Conservation (phyloP, 2,888 invertebrate genomes). For the Dynastes grantii region DNA sequence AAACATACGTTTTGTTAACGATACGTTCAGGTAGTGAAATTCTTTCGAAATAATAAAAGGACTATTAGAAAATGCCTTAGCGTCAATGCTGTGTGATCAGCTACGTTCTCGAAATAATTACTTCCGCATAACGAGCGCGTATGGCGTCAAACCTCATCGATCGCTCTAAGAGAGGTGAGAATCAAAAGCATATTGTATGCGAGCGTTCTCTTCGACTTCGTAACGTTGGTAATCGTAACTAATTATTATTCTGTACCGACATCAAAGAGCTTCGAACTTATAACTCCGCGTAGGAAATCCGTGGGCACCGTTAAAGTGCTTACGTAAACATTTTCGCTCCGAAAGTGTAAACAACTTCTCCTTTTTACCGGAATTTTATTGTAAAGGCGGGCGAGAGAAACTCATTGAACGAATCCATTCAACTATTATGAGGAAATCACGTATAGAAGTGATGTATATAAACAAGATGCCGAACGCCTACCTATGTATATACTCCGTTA, state of each 20-base stretch:
- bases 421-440: constrained; percentile 43
- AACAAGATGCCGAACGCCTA: constrained; percentile 9
- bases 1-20: not conserved
- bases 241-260: constrained; percentile 43
- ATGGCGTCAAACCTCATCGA: constrained; percentile 10
- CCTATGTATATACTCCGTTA: not conserved
- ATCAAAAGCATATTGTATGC: constrained; percentile 16
- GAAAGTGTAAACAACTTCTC: constrained; percentile 28
- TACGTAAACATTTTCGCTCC: constrained; percentile 37
- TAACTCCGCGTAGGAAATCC: constrained; percentile 34
- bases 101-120: constrained; percentile 22
- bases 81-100: constrained; percentile 11
- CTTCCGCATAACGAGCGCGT: not conserved
- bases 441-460: constrained; percentile 42
- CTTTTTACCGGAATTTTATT: constrained; percentile 28
- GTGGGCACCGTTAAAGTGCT: constrained; percentile 24
- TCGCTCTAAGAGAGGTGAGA: constrained; percentile 4
- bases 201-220: constrained; percentile 15
- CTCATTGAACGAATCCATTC: constrained; percentile 38
- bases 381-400: not conserved
- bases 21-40: no score
- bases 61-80: not conserved
- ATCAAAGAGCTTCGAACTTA: constrained; percentile 36
- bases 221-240: constrained; percentile 31
- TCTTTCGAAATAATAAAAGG: not conserved